These are phyloP conservation scores for Psophia crepitans DNA, from an alignment of 2,113 vertebrate species.

Conservation along the genomic window DNA sequence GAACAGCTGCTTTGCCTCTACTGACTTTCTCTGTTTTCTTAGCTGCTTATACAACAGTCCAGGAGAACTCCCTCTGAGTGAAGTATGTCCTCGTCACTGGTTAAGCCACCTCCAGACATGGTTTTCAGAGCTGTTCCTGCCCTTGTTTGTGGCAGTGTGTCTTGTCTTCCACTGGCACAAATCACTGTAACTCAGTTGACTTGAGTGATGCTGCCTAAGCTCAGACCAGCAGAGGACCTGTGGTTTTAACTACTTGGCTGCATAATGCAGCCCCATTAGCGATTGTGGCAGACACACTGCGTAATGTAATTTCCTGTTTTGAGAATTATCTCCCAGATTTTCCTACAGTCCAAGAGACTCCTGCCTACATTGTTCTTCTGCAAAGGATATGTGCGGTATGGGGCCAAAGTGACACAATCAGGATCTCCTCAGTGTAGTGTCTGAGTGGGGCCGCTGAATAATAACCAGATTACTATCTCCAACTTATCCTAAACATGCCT, in stretches of 20 bases:
- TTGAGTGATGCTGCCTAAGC: background rate
- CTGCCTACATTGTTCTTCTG: conserved; percentile 37
- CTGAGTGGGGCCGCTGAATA: conserved; percentile 35
- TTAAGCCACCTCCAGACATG: background rate
- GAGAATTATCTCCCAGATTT: background rate
- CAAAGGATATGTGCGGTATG: conserved; percentile 15
- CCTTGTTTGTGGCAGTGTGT: background rate
- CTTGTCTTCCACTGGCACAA: background rate
- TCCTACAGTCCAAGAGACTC: background rate
- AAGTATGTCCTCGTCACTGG: background rate
- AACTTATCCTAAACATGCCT: conserved; percentile 50
- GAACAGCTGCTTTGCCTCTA: background rate
- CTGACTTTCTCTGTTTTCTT: background rate
- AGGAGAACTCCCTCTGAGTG: background rate
- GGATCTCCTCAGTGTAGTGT: conserved; percentile 15
- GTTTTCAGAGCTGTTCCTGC: background rate
- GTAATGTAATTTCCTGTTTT: background rate
- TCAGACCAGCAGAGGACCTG: background rate
- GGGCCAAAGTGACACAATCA: conserved; percentile 52
- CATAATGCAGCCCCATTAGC: background rate
- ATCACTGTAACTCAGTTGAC: background rate
- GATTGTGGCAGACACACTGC: background rate
- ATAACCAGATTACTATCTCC: conserved; percentile 54
- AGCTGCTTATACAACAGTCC: background rate
- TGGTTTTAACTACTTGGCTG: background rate